Conservation (phyloP, 1,140 invertebrate species). For the Neoseiulus cucumeris region DNA sequence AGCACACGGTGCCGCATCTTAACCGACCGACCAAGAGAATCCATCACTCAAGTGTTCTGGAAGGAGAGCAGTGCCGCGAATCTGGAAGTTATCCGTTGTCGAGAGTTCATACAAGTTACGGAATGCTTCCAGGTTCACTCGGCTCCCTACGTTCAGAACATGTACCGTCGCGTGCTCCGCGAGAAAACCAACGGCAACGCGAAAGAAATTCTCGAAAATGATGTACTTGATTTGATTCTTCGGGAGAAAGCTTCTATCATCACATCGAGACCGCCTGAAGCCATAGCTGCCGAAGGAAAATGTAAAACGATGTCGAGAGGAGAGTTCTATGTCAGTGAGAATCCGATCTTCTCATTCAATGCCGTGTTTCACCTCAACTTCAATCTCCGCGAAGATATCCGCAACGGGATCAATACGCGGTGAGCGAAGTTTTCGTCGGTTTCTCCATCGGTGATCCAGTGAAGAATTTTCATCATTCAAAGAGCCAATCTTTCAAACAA, state of each 20-base stretch:
- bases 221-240: not conserved
- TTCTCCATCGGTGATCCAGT: no score
- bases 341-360: not conserved
- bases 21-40: no score
- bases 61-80: no score
- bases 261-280: not conserved
- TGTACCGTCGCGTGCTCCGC: not conserved
- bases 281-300: not conserved
- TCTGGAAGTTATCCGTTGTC: no score
- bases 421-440: not conserved
- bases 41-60: no score
- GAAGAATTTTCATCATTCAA: no score
- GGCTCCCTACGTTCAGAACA: not conserved
- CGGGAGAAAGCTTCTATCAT: not conserved
- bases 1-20: no score
- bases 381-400: not conserved
- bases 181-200: not conserved
- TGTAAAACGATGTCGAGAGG: not conserved
- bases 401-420: not conserved
- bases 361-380: not conserved
- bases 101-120: no score
- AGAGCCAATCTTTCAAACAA: no score
- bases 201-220: not conserved
- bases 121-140: not conserved
- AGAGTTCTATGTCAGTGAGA: conserved; percentile 6